Evolutionary conservation across 2,797 vertebrate species (phyloP).

Genomic region (Onychomys arenicola): DNA sequence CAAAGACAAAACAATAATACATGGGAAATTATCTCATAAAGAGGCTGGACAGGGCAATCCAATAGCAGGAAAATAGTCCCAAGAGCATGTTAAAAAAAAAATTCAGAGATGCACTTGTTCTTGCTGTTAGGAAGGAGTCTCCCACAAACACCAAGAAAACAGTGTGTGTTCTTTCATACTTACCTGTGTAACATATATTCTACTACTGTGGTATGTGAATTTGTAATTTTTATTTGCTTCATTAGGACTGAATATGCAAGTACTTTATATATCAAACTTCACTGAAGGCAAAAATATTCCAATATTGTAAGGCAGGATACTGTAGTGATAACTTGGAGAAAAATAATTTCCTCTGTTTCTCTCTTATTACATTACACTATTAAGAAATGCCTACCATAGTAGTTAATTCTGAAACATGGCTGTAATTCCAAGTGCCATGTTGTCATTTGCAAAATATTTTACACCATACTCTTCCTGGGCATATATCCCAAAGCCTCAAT

Average conservation of each 20-base stretch:
- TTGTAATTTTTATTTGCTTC: not conserved
- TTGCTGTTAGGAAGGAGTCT: not conserved
- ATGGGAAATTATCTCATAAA: fast-evolving
- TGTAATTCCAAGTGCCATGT: not conserved
- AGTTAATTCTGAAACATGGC: slow-evolving; percentile 12
- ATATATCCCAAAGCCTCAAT: not conserved
- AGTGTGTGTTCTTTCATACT: not conserved
- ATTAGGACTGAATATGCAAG: not conserved
- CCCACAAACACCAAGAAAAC: not conserved
- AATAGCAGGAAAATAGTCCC: not conserved
- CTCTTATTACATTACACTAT: not conserved
- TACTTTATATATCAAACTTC: not conserved
- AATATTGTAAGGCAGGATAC: not conserved
- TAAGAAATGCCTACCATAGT: not conserved
- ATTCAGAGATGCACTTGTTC: not conserved
- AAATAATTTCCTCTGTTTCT: not conserved
- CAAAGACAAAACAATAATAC: not conserved
- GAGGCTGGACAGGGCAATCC: not conserved
- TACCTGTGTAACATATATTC: not conserved
- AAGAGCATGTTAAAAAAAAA: not conserved
- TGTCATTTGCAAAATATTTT: slow-evolving; percentile 31
- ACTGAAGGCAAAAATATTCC: not conserved
- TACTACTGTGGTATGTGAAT: too few relatives aligned
- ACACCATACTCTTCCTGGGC: too few relatives aligned
- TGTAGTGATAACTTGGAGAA: not conserved